Evolutionary conservation across 2,797 vertebrate genomes (phyloP).

Genomic region (Bufotes viridis): DNA sequence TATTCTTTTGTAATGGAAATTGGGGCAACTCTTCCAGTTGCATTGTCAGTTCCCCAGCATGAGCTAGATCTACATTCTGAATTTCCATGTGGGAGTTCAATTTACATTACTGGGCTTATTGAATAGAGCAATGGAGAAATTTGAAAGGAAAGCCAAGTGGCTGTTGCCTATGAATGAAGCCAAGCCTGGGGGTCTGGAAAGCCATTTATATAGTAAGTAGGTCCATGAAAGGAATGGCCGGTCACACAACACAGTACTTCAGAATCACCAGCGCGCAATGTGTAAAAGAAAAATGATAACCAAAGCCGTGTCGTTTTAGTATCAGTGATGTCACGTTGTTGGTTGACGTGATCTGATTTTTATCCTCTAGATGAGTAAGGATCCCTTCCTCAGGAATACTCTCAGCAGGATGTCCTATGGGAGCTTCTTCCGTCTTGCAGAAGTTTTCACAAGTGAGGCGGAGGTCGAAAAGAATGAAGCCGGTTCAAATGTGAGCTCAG

Average conservation of each 20-base stretch:
- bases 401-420: slow-evolving; percentile 78
- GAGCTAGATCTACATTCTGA: background rate
- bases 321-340: too few relatives aligned
- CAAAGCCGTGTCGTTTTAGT: too few relatives aligned
- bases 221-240: background rate
- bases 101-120: background rate
- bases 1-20: slow-evolving; percentile 17
- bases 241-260: background rate
- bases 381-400: slow-evolving; percentile 75
- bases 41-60: background rate
- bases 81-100: slow-evolving; percentile 27
- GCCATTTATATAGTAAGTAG: background rate
- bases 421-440: slow-evolving; percentile 81
- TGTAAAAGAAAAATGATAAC: background rate
- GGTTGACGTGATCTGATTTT: background rate
- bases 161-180: background rate
- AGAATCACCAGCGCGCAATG: background rate
- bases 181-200: background rate
- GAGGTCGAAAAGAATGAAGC: slow-evolving; percentile 14
- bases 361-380: slow-evolving; percentile 75
- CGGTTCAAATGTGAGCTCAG: slow-evolving; percentile 69
- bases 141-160: background rate
- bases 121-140: background rate
- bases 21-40: background rate
- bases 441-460: slow-evolving; percentile 72